phyloP scores from a whole-genome alignment of 2,888 invertebrate genomes.

The Dexiosoma caninum region DNA sequence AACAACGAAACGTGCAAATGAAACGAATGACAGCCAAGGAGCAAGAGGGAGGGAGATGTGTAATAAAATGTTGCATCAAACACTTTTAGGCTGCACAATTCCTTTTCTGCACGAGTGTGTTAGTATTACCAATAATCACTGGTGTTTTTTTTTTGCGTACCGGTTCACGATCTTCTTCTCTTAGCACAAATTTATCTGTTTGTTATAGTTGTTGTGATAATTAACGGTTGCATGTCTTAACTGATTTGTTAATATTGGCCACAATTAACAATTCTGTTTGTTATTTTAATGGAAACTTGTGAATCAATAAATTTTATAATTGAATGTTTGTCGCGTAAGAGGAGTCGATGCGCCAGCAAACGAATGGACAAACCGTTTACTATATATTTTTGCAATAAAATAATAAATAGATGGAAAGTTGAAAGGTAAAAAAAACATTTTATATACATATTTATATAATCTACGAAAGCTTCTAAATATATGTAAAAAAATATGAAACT shows the following conservation, averaged over 20 bases:
- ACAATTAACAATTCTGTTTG: conserved; percentile 59
- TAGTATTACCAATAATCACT: conserved; percentile 58
- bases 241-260: conserved; percentile 61
- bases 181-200: conserved; percentile 44
- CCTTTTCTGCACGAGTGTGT: conserved; percentile 20
- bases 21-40: too few relatives aligned
- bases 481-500: too few relatives aligned
- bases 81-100: conserved; percentile 45
- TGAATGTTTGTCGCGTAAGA: not conserved
- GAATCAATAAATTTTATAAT: conserved; percentile 48
- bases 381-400: too few relatives aligned
- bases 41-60: not conserved
- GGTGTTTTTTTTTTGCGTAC: conserved; percentile 29
- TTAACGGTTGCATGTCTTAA: conserved; percentile 59
- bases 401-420: too few relatives aligned
- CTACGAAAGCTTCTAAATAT: too few relatives aligned
- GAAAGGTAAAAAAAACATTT: too few relatives aligned
- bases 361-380: conserved; percentile 4
- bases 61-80: conserved; percentile 51
- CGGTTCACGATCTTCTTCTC: not conserved
- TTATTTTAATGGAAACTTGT: conserved; percentile 50
- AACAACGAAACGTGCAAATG: not conserved
- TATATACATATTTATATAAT: too few relatives aligned
- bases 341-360: not conserved
- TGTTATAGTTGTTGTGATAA: conserved; percentile 54